phyloP scores from a whole-genome alignment of 2,888 invertebrate genomes.

The Oligia strigilis region DNA sequence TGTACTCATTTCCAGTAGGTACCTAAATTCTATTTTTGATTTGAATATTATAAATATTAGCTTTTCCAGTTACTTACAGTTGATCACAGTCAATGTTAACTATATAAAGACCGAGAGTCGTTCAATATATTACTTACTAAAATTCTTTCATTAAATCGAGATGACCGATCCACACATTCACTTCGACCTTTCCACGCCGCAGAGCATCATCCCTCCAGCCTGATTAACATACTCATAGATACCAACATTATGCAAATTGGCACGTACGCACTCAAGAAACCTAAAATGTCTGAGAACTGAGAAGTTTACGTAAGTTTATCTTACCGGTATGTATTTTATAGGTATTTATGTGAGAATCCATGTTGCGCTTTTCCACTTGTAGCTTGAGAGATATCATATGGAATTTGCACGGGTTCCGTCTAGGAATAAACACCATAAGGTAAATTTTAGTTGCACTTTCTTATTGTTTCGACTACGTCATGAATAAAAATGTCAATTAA shows the following conservation, averaged over 20 bases:
- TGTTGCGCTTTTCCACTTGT: background rate
- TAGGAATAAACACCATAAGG: too few species aligned
- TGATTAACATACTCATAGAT: background rate
- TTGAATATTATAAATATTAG: background rate
- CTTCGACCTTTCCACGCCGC: background rate
- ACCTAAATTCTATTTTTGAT: background rate
- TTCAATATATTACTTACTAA: background rate
- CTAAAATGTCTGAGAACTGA: slow-evolving; percentile 1
- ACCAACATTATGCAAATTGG: slow-evolving; percentile 12
- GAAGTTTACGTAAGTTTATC: background rate
- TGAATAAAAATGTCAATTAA: background rate
- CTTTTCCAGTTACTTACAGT: background rate
- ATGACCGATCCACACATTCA: background rate
- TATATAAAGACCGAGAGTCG: background rate
- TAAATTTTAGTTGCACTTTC: background rate
- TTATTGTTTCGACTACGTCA: background rate
- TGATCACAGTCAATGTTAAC: background rate
- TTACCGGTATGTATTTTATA: background rate
- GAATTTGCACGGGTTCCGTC: background rate
- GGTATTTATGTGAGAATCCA: background rate
- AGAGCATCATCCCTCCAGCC: background rate
- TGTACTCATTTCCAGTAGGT: background rate
- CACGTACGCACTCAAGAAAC: background rate
- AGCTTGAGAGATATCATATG: background rate
- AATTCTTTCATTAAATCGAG: background rate